A percentile compares a stretch with the other conserved stretches of the same genome.
Conservation (phyloP, 2,888 invertebrate species). For the Theretra japonica region DNA sequence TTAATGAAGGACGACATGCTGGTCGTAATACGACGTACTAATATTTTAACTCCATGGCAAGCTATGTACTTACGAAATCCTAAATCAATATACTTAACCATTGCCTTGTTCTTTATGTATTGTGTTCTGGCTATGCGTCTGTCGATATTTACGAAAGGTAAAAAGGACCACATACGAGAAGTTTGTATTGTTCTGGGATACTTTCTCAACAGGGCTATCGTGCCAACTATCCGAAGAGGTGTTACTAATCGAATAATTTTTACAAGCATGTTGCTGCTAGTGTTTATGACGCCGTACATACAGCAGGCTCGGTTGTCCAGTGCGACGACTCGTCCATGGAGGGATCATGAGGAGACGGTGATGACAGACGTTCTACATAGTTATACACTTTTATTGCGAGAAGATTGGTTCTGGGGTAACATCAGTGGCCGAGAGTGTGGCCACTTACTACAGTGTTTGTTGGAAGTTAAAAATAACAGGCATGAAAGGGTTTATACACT, state of each 20-base stretch:
- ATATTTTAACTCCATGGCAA: background rate
- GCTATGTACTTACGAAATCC: background rate
- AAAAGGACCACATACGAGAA: background rate
- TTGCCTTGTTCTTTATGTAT: background rate
- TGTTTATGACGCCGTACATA: conserved; percentile 4
- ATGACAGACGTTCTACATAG: background rate
- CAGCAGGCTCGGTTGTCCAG: conserved; percentile 1
- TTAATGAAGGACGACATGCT: background rate
- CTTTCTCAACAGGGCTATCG: background rate
- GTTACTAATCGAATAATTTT: background rate
- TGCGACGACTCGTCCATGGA: background rate
- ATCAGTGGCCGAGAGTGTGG: background rate
- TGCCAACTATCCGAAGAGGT: background rate
- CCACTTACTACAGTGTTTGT: background rate
- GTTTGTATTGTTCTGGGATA: conserved; percentile 3
- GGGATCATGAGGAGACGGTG: background rate
- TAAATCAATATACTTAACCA: background rate
- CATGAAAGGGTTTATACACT: background rate
- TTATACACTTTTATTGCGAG: background rate
- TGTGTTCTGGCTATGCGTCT: background rate
- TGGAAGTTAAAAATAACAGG: background rate
- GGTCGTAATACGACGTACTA: background rate
- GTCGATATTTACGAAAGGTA: background rate
- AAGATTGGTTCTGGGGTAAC: background rate
- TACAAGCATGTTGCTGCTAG: background rate